phyloP scores from a whole-genome alignment of 2,113 vertebrate species.

The Gobius niger region DNA sequence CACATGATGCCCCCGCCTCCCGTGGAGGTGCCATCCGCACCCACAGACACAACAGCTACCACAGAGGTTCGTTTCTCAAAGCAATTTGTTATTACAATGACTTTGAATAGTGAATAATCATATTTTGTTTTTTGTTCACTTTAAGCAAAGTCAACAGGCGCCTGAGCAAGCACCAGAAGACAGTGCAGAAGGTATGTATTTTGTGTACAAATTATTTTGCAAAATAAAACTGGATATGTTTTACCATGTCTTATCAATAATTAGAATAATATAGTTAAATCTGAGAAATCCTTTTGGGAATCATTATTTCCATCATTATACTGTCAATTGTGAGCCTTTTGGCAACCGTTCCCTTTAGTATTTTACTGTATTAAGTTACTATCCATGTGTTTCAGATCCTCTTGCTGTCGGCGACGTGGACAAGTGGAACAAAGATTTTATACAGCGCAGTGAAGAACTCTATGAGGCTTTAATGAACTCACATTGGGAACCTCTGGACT shows the following conservation, averaged over 20 bases:
- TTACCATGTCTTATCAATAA: neutral
- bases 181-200: slow-evolving; percentile 68
- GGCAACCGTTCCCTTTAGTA: neutral
- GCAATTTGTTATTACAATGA: neutral
- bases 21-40: slow-evolving; percentile 62
- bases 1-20: slow-evolving; percentile 75
- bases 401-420: slow-evolving; percentile 80
- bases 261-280: neutral
- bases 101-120: neutral
- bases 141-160: slow-evolving; percentile 60
- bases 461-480: slow-evolving; percentile 88
- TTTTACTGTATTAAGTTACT: neutral
- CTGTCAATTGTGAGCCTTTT: neutral
- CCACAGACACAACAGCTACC: slow-evolving; percentile 58
- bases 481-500: slow-evolving; percentile 89
- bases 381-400: slow-evolving; percentile 56
- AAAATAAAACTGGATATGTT: neutral
- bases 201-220: too few relatives aligned
- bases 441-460: slow-evolving; percentile 89
- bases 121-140: slow-evolving; percentile 8
- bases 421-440: slow-evolving; percentile 86
- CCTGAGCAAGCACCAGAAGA: slow-evolving; percentile 68
- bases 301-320: neutral
- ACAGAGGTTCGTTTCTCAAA: slow-evolving; percentile 56
- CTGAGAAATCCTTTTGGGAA: too few relatives aligned